Conservation (phyloP, 1,140 invertebrate genomes). For the Bombus picipes region DNA sequence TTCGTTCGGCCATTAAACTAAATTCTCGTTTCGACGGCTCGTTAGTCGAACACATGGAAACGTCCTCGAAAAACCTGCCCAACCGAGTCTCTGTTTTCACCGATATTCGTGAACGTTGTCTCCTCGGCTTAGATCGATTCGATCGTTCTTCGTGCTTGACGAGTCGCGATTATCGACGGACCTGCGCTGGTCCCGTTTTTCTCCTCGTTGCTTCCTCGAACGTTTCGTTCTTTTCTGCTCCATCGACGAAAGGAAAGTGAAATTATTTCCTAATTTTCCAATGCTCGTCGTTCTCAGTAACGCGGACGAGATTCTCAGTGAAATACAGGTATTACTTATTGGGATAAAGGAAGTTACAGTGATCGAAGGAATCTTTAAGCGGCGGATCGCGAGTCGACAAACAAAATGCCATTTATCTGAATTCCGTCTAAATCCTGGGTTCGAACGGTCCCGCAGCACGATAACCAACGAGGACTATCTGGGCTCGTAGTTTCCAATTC, state of each 20-base stretch:
- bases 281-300: neutral
- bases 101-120: neutral
- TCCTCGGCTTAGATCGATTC: slow-evolving; percentile 9
- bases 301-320: neutral
- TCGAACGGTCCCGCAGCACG: slow-evolving; percentile 10
- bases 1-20: slow-evolving; percentile 63
- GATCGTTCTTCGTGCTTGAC: neutral
- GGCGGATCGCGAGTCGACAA: neutral
- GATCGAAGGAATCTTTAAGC: neutral
- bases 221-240: neutral
- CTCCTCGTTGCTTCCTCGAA: too few relatives aligned
- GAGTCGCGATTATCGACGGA: neutral
- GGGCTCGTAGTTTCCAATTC: slow-evolving; percentile 58
- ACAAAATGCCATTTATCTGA: slow-evolving; percentile 32
- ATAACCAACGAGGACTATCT: slow-evolving; percentile 48
- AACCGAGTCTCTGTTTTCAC: slow-evolving; percentile 45
- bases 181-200: neutral
- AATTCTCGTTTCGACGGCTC: slow-evolving; percentile 65
- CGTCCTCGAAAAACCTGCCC: slow-evolving; percentile 58
- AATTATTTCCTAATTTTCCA: neutral
- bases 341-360: too few relatives aligned
- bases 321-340: neutral
- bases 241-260: neutral
- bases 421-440: slow-evolving; percentile 3
- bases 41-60: slow-evolving; percentile 60